Percentiles rank a stretch among this genome's conserved stretches.
Conservation (phyloP, 2,888 invertebrate species). For the Tetheella fluctuosa region DNA sequence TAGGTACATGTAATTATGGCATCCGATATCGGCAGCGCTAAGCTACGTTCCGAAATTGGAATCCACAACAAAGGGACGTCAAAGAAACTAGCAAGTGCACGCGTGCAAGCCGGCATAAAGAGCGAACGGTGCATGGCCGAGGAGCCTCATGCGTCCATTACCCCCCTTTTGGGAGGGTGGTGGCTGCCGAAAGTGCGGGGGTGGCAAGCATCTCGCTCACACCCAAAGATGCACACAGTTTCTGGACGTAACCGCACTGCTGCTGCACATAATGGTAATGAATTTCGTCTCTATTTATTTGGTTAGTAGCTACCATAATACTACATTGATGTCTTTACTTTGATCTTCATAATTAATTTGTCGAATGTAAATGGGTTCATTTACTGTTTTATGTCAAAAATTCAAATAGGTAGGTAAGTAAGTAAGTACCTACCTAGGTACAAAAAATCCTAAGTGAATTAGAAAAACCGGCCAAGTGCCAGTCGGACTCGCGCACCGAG, state of each 20-base stretch:
- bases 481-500: too few species aligned
- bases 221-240: constrained; percentile 79
- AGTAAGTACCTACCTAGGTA: too few species aligned
- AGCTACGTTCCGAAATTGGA: constrained; percentile 73
- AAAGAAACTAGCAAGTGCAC: constrained; percentile 82
- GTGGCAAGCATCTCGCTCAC: constrained; percentile 69
- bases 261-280: constrained; percentile 73
- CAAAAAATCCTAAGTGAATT: too few species aligned
- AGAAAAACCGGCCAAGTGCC: too few species aligned
- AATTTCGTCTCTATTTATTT: constrained; percentile 67
- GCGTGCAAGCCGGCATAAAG: constrained; percentile 79
- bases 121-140: constrained; percentile 72
- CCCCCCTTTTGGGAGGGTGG: constrained; percentile 54
- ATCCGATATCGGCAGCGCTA: constrained; percentile 48
- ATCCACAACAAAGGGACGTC: constrained; percentile 78
- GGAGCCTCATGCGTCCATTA: constrained; percentile 82
- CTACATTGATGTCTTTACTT: too few species aligned
- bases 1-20: constrained; percentile 17
- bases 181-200: constrained; percentile 67
- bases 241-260: constrained; percentile 79
- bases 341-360: neutral
- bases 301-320: constrained; percentile 12
- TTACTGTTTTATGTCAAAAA: too few species aligned
- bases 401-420: too few species aligned
- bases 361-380: neutral